Evolutionary conservation across 2,797 vertebrate species (phyloP).

Genomic region (Phalanger gymnotis): DNA sequence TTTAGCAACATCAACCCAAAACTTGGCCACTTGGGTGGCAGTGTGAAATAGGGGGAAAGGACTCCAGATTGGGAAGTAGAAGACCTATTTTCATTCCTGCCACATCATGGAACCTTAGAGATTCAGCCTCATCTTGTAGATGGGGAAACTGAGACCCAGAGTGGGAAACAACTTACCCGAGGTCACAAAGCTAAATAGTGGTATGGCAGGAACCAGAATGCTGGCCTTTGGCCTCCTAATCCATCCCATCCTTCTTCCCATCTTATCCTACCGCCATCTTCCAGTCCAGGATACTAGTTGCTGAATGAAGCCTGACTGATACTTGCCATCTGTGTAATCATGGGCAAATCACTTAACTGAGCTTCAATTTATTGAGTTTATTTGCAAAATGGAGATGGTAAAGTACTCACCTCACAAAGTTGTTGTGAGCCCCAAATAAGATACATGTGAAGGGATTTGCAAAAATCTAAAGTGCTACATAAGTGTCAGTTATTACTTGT

Average conservation of each 20-base stretch:
- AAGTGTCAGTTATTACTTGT: not conserved
- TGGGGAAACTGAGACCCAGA: not conserved
- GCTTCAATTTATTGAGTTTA: not conserved
- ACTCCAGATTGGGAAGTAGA: not conserved
- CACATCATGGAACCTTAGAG: not conserved
- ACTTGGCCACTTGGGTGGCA: not conserved
- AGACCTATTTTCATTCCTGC: not conserved
- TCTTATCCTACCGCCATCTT: not conserved
- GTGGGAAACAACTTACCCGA: not conserved
- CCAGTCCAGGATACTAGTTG: not conserved
- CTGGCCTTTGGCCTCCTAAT: not conserved
- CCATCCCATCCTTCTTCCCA: not conserved
- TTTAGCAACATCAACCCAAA: not conserved
- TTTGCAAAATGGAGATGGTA: not conserved
- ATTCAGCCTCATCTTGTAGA: not conserved
- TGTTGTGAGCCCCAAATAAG: too few relatives aligned
- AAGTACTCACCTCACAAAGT: too few relatives aligned
- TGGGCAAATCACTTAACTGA: not conserved
- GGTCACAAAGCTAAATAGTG: not conserved
- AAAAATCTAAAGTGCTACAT: not conserved
- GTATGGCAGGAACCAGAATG: not conserved
- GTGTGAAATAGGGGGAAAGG: not conserved
- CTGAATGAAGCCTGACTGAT: accelerated
- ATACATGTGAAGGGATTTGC: too few relatives aligned
- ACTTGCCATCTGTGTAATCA: not conserved